Evolutionary conservation across 1,140 invertebrate genomes (phyloP).

Genomic region (Musca vetustissima): DNA sequence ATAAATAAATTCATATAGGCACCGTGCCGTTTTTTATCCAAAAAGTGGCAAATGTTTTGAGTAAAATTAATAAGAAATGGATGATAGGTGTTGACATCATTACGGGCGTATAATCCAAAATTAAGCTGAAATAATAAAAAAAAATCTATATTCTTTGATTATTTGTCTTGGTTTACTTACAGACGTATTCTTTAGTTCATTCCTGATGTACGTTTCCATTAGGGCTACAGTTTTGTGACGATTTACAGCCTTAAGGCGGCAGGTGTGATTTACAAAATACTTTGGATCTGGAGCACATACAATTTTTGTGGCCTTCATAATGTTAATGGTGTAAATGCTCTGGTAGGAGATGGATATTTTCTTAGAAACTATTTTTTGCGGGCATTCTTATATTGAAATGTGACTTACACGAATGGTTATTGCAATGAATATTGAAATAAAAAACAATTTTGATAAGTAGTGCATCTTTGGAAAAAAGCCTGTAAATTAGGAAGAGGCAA

Average conservation of each 20-base stretch:
- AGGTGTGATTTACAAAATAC: background rate
- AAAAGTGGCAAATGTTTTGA: background rate
- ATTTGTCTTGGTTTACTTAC: no score
- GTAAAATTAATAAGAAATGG: conserved; percentile 12
- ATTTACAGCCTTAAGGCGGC: background rate
- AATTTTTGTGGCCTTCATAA: background rate
- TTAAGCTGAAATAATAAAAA: background rate
- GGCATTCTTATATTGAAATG: no score
- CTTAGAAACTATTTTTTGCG: no score
- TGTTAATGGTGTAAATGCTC: no score
- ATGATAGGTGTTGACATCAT: background rate
- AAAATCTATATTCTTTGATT: no score
- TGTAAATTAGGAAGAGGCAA: no score
- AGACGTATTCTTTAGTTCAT: background rate
- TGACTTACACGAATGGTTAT: no score
- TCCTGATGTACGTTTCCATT: background rate
- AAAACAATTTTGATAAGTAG: no score
- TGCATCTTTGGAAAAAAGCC: no score
- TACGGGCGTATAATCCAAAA: background rate
- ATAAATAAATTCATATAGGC: conserved; percentile 1
- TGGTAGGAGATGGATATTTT: no score
- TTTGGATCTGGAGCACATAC: background rate
- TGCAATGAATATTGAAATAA: no score
- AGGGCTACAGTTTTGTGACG: background rate
- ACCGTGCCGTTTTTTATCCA: background rate